Conservation (phyloP, 2,113 vertebrate species). For the Gallinago paraguaiae region DNA sequence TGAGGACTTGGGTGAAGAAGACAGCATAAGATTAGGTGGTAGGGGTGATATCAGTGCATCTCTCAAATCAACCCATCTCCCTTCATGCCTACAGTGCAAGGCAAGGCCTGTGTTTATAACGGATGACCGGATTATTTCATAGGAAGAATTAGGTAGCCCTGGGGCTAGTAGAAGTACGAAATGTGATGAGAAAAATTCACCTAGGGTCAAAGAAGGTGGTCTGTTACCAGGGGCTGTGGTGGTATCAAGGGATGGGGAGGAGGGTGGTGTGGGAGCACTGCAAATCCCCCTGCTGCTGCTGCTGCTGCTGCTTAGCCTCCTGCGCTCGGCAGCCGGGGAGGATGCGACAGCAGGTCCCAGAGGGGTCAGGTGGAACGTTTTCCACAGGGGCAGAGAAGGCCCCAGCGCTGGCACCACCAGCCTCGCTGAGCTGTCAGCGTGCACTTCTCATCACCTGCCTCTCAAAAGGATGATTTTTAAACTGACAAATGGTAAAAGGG, state of each 20-base stretch:
- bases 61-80: neutral
- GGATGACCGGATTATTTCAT: neutral
- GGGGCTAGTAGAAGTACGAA: neutral
- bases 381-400: neutral
- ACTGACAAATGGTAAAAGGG: neutral
- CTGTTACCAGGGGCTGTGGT: neutral
- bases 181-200: neutral
- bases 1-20: neutral
- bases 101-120: neutral
- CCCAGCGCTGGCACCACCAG: neutral
- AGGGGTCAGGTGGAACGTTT: rapidly evolving
- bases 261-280: neutral
- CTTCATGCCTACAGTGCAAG: neutral
- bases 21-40: neutral
- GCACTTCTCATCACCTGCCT: neutral
- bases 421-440: neutral
- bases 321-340: rapidly evolving
- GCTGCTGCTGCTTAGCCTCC: neutral
- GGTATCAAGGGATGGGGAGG: neutral
- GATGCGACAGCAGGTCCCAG: rapidly evolving
- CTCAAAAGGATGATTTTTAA: neutral
- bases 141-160: neutral
- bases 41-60: neutral
- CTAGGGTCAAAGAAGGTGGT: neutral
- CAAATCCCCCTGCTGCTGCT: rapidly evolving